Percentiles rank a stretch among this genome's conserved stretches.
Evolutionary conservation across 2,888 invertebrate genomes (phyloP).

Genomic region (Cephus nigrinus): DNA sequence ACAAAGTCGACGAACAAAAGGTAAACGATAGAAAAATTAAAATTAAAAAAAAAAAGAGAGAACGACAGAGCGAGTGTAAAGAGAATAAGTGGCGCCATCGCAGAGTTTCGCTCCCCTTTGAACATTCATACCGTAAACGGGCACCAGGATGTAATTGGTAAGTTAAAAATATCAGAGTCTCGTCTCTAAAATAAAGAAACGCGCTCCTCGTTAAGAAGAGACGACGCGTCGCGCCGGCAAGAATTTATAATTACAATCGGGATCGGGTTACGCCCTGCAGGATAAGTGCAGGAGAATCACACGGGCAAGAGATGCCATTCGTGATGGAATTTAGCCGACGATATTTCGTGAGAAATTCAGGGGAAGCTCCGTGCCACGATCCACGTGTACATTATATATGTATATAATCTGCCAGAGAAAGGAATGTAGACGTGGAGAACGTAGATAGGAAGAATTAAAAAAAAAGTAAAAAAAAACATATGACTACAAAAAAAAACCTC

Average conservation of each 20-base stretch:
- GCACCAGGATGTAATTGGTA: constrained; percentile 32
- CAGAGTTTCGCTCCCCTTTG: not conserved
- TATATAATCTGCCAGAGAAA: not conserved
- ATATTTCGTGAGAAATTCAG: not conserved
- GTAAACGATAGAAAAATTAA: not conserved
- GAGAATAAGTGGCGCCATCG: constrained; percentile 8
- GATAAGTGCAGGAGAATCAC: not conserved
- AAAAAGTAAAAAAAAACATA: not conserved
- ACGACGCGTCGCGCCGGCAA: not conserved
- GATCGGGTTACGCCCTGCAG: not conserved
- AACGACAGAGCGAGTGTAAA: constrained; percentile 8
- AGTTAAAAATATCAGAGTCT: constrained; percentile 45
- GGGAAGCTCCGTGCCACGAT: not conserved
- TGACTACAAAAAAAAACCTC: not conserved
- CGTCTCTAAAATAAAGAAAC: constrained; percentile 11
- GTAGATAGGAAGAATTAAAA: not conserved
- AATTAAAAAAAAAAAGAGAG: not conserved
- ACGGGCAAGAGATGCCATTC: not conserved
- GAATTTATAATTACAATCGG: constrained; percentile 4
- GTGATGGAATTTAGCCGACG: not conserved
- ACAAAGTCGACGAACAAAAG: not conserved
- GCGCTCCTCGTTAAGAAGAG: not conserved
- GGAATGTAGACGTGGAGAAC: not conserved
- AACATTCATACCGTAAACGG: not conserved
- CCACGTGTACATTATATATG: too few species aligned